Conservation (phyloP, 2,113 vertebrate species). For the Sylvia atricapilla region DNA sequence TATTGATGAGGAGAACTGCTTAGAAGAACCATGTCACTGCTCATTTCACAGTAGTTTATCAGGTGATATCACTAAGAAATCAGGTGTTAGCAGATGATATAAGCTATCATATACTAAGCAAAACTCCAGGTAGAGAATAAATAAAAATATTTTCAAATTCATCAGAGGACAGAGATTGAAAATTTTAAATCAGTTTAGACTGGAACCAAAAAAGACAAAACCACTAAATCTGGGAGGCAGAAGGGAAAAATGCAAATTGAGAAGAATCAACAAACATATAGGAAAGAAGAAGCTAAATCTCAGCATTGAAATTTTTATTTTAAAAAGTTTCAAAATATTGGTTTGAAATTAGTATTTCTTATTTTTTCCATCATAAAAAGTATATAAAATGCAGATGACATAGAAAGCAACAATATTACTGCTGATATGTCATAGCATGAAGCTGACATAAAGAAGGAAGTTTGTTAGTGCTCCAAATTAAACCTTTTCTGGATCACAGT, state of each 20-base stretch:
- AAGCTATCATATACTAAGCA: background rate
- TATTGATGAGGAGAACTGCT: constrained; percentile 61
- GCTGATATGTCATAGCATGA: background rate
- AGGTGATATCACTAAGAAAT: background rate
- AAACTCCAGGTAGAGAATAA: background rate
- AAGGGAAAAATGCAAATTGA: background rate
- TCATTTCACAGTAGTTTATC: constrained; percentile 53
- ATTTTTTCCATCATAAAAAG: background rate
- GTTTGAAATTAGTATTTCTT: background rate
- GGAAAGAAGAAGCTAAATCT: background rate
- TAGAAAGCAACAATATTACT: background rate
- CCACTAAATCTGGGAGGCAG: background rate
- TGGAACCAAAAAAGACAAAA: background rate
- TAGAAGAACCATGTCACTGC: constrained; percentile 55
- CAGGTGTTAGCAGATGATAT: background rate
- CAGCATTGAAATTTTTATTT: background rate
- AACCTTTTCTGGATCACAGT: background rate
- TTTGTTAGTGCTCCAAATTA: background rate
- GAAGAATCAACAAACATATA: background rate
- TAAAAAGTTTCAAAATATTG: background rate
- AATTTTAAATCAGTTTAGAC: background rate
- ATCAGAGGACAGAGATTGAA: background rate
- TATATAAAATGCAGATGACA: background rate
- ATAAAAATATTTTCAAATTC: background rate
- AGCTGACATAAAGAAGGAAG: background rate